These are phyloP conservation scores for Oreochromis mossambicus DNA, from an alignment of 2,797 vertebrate species.

Conservation along the genomic window DNA sequence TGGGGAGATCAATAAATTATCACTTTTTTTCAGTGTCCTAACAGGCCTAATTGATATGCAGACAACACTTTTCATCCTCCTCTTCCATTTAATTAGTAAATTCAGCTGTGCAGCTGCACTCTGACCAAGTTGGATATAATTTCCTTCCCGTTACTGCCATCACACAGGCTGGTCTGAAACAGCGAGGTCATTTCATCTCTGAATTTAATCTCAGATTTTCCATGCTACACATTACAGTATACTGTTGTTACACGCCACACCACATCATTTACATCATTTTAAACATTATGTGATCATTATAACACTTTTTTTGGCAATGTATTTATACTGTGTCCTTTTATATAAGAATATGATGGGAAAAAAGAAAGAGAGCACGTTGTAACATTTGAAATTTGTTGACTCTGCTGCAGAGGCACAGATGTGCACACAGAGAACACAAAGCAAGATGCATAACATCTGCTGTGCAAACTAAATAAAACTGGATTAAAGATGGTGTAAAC, in stretches of 20 bases:
- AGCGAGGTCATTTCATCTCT: not conserved
- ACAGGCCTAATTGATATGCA: conserved; percentile 1
- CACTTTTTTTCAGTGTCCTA: not conserved
- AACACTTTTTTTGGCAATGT: not conserved
- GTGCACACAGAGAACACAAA: not conserved
- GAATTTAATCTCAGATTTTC: conserved; percentile 11
- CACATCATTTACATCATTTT: not conserved
- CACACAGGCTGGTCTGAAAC: not conserved
- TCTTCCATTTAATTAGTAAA: not conserved
- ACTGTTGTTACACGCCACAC: not conserved
- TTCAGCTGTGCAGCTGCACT: not conserved
- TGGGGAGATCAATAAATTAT: not conserved
- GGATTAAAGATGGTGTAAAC: not conserved
- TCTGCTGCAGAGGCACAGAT: not conserved
- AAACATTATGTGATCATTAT: not conserved
- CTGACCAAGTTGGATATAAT: not conserved
- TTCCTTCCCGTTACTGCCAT: not conserved
- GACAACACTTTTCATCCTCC: not conserved
- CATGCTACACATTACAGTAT: not conserved
- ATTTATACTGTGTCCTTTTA: not conserved
- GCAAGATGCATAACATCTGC: not conserved
- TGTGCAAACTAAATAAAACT: not conserved
- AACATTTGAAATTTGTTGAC: not conserved
- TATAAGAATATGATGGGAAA: not conserved
- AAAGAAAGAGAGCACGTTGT: not conserved